phyloP scores from a whole-genome alignment of 2,797 vertebrate genomes.

The Notolepis coatsorum region DNA sequence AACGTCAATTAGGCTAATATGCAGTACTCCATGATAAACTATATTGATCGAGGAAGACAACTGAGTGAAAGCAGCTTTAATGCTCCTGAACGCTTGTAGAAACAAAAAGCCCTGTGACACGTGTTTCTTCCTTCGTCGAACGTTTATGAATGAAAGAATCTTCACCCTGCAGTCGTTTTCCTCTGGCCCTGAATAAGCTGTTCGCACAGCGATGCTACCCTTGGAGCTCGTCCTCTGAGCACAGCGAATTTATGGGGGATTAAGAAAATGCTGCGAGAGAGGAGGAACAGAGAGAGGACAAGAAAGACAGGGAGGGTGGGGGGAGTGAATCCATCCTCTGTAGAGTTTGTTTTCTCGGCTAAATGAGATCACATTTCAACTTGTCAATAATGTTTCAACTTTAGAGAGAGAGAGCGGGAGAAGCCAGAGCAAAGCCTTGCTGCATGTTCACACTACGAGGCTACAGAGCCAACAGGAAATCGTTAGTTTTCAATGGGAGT shows the following conservation, averaged over 20 bases:
- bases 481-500: too few species aligned
- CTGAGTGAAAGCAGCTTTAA: neutral
- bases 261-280: slow-evolving; percentile 42
- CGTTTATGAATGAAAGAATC: slow-evolving; percentile 54
- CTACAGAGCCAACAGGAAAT: too few species aligned
- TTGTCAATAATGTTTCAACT: slow-evolving; percentile 11
- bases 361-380: slow-evolving; percentile 28
- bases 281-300: slow-evolving; percentile 1
- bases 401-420: neutral
- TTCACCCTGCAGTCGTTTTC: slow-evolving; percentile 23
- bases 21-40: too few species aligned
- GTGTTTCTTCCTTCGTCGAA: slow-evolving; percentile 54
- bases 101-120: neutral
- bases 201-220: slow-evolving; percentile 27
- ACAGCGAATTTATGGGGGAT: slow-evolving; percentile 52
- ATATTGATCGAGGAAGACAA: too few species aligned
- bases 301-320: neutral
- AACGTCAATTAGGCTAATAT: too few species aligned
- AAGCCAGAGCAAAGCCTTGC: too few species aligned
- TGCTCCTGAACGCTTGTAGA: neutral
- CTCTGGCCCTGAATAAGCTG: slow-evolving; percentile 16
- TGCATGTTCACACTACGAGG: too few species aligned
- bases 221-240: slow-evolving; percentile 36
- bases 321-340: neutral
- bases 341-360: slow-evolving; percentile 6